phyloP scores from a whole-genome alignment of 1,140 invertebrate genomes.

The Bombus waltoni region DNA sequence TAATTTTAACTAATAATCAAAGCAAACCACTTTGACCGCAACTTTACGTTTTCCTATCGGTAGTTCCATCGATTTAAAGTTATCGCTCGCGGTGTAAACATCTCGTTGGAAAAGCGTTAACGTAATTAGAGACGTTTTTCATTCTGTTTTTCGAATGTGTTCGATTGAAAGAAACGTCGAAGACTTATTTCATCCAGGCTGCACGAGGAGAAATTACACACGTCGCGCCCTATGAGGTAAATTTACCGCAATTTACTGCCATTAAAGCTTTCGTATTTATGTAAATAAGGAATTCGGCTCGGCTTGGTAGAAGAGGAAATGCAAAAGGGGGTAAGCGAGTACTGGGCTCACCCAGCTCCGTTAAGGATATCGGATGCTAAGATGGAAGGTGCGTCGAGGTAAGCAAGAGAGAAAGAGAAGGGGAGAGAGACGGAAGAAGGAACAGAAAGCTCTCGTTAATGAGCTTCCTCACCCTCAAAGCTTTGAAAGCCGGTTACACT shows the following conservation, averaged over 20 bases:
- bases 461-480: slow-evolving; percentile 81
- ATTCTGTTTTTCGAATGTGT: not conserved
- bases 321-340: slow-evolving; percentile 15
- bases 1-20: not conserved
- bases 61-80: not conserved
- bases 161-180: not conserved
- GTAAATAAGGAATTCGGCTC: slow-evolving; percentile 73
- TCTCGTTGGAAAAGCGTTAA: too few species aligned
- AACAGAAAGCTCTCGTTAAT: slow-evolving; percentile 81
- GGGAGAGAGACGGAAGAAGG: slow-evolving; percentile 50
- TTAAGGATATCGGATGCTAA: slow-evolving; percentile 61
- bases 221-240: not conserved
- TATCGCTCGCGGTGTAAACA: not conserved
- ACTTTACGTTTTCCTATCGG: not conserved
- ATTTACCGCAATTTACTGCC: slow-evolving; percentile 57
- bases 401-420: slow-evolving; percentile 58
- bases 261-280: slow-evolving; percentile 72
- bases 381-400: slow-evolving; percentile 55
- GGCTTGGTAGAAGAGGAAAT: not conserved
- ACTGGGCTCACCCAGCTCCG: slow-evolving; percentile 23
- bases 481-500: slow-evolving; percentile 79
- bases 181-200: too few species aligned
- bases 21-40: not conserved
- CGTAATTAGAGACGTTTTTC: not conserved
- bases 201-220: not conserved